Conservation (phyloP, 2,113 vertebrate species). For the Sceloporus tristichus region DNA sequence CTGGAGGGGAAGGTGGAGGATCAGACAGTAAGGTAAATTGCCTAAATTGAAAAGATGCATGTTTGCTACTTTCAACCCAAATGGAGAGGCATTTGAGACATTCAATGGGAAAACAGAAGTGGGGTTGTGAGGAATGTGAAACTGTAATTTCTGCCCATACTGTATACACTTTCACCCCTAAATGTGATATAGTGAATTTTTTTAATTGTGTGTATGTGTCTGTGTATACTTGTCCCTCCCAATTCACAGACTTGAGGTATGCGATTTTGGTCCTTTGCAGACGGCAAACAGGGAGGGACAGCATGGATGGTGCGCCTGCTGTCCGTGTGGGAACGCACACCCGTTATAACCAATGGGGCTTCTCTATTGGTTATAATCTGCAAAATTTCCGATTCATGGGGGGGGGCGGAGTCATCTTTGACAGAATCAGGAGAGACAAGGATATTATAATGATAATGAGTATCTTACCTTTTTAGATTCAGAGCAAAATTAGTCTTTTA, state of each 20-base stretch:
- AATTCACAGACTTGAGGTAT: too few relatives aligned
- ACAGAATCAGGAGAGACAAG: too few relatives aligned
- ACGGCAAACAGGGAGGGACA: too few relatives aligned
- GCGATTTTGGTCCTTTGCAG: too few relatives aligned
- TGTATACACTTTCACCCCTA: not conserved
- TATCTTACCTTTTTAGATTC: not conserved
- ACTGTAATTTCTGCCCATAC: not conserved
- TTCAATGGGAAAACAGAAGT: not conserved
- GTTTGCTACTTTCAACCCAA: not conserved
- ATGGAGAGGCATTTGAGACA: too few relatives aligned
- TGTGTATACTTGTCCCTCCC: too few relatives aligned
- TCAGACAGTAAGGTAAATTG: conserved; percentile 87
- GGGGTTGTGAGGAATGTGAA: not conserved
- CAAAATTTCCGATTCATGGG: too few relatives aligned
- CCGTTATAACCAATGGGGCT: too few relatives aligned
- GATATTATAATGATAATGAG: not conserved
- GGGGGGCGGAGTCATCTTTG: too few relatives aligned
- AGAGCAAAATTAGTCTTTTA: not conserved
- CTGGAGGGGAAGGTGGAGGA: conserved; percentile 83
- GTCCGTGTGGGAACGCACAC: not conserved
- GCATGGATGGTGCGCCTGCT: not conserved
- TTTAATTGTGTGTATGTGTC: too few relatives aligned
- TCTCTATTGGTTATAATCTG: too few relatives aligned
- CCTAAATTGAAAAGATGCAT: not conserved
- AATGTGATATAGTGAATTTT: too few relatives aligned